Conservation (phyloP, 2,113 vertebrate species). For the Columba livia region DNA sequence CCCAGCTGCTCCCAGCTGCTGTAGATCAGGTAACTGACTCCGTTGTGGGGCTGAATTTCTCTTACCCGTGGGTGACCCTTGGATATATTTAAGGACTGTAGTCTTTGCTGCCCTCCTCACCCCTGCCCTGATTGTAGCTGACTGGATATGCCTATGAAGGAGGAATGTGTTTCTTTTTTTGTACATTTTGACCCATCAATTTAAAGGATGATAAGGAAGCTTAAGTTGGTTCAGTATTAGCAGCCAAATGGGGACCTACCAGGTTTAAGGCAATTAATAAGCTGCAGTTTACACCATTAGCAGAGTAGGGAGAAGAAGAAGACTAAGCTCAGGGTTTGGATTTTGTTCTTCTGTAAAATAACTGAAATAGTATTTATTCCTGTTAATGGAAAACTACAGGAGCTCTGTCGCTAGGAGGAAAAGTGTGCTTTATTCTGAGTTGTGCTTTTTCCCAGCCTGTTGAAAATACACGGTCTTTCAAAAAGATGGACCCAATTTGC, state of each 20-base stretch:
- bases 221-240: neutral
- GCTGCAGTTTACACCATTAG: neutral
- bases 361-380: neutral
- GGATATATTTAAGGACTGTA: neutral
- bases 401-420: neutral
- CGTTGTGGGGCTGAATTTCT: neutral
- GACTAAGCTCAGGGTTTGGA: neutral
- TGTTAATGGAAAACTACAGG: neutral
- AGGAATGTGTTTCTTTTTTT: neutral
- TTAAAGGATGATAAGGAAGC: neutral
- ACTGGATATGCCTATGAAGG: neutral
- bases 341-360: neutral
- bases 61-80: neutral
- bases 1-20: neutral
- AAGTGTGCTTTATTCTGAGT: neutral
- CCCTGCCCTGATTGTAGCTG: neutral
- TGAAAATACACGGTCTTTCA: no score
- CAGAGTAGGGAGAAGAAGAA: neutral
- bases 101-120: rapidly evolving
- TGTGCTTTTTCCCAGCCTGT: neutral
- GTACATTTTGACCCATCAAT: rapidly evolving
- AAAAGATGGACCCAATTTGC: no score
- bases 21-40: neutral
- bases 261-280: neutral
- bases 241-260: neutral